Base-by-base conservation (phyloP, 2,888 invertebrate species). In the Frankliniella intonsa region DNA sequence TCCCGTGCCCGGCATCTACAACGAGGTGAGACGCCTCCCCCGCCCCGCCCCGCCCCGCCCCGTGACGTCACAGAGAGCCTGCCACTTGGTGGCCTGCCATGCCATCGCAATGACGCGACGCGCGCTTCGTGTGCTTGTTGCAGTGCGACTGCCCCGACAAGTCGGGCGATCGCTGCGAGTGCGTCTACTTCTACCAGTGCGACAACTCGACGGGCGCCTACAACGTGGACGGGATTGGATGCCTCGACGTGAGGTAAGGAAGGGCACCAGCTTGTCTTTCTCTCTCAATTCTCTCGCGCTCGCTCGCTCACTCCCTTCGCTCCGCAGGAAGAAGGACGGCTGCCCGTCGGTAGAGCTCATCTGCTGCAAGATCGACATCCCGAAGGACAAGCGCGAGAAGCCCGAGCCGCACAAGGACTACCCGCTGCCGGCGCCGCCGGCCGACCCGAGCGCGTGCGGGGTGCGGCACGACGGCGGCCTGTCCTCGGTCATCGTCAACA, bases 121-220 rank as follows among this genome's bases (percentile, higher is more conserved):
- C 22, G 22, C 51, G 22, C 69, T n/a, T 2, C 22, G 55, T 55
- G 55, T 19, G 14, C 69, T n/a, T 12, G 5, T 76, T 25, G 69
- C 69, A 76, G 69, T 76, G 69, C 69, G 12, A n/a, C 22, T 76
- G 69, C 25, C 69, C 69, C 11, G 69, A 76, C 69, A 22, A 12
- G 11, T n/a, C 25, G 11, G 12, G 9, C 11, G 81, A 76, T 22
- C 69, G 10, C 0, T 95, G 94, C 51, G 91, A 92, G 81, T 96
- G 96, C 86, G 95, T 96, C 0, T 92, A 92, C 0, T 94, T 93
- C 86, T 95, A 94, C 86, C 90, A 94, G 17, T 96, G 96, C 86
- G 89, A 91, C 69, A 89, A 90, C 1, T 91, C 92, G 84, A 91
- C 92, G 79, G 89, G 90, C 50, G 90, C 91, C 0, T 90, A 95